phyloP scores from a whole-genome alignment of 2,797 vertebrate species.

The Semaprochilodus insignis region DNA sequence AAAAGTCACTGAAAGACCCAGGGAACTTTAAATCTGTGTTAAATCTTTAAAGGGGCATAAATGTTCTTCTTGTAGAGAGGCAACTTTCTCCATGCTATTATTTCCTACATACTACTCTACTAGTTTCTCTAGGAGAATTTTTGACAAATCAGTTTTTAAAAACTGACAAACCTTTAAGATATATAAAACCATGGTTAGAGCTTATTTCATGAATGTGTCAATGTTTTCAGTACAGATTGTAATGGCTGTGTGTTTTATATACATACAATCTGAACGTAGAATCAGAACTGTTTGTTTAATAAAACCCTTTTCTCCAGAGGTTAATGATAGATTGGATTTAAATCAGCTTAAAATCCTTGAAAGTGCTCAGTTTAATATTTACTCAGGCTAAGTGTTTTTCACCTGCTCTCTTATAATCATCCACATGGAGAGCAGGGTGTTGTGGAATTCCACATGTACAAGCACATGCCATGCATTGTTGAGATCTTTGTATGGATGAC shows the following conservation, averaged over 20 bases:
- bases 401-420: slow-evolving; percentile 9
- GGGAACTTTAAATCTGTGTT: too few relatives aligned
- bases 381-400: not conserved
- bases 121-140: too few relatives aligned
- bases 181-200: not conserved
- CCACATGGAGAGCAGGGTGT: slow-evolving; percentile 54
- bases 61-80: too few relatives aligned
- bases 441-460: slow-evolving; percentile 41
- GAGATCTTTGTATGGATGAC: slow-evolving; percentile 52
- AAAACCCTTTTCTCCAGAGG: not conserved
- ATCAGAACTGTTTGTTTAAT: not conserved
- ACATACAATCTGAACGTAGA: not conserved
- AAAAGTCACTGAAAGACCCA: too few relatives aligned
- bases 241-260: not conserved
- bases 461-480: slow-evolving; percentile 43
- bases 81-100: too few relatives aligned
- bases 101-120: too few relatives aligned
- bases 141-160: too few relatives aligned
- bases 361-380: too few relatives aligned
- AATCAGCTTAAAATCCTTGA: not conserved
- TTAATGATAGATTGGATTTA: not conserved
- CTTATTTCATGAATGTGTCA: not conserved
- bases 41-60: too few relatives aligned
- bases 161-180: too few relatives aligned
- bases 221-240: not conserved